These are phyloP conservation scores for Paguma larvata DNA, from an alignment of 2,797 vertebrate genomes.

Conservation along the genomic window DNA sequence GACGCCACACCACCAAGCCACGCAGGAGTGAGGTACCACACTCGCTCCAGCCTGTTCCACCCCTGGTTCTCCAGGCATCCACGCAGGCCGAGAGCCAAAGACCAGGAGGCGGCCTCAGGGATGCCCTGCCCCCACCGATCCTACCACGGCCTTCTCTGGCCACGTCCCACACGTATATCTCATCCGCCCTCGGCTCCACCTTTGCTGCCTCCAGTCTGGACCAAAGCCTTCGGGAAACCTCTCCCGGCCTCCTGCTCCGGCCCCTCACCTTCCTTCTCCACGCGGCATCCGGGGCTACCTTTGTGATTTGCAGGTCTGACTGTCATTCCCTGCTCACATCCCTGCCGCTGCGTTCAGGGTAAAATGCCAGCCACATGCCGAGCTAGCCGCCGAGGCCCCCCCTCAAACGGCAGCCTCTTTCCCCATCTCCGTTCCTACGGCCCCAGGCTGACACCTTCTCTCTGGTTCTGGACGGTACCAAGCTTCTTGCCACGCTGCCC, in stretches of 20 bases:
- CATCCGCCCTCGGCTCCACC: neutral
- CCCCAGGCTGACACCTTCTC: neutral
- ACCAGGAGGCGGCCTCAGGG: neutral
- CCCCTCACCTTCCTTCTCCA: neutral
- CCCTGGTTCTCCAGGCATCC: neutral
- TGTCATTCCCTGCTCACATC: neutral
- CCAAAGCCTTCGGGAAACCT: neutral
- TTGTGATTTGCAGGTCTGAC: neutral
- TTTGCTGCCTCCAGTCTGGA: neutral
- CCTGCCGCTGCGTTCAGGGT: neutral
- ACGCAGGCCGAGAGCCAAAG: neutral
- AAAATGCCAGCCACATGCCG: neutral
- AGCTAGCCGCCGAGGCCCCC: neutral
- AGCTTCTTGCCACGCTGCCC: rapidly evolving
- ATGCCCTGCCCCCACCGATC: neutral
- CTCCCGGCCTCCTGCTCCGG: neutral
- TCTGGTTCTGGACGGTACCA: neutral
- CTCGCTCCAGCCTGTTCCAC: neutral
- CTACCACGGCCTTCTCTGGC: neutral
- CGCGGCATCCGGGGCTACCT: neutral
- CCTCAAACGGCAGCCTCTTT: neutral
- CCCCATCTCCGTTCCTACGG: neutral
- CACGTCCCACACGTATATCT: neutral
- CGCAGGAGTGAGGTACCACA: rapidly evolving
- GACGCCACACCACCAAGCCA: rapidly evolving